A percentile compares a stretch with the other conserved stretches of the same genome.
These are phyloP conservation scores for Rhinoraja longicauda DNA, from an alignment of 2,797 vertebrate species.

Conservation along the genomic window DNA sequence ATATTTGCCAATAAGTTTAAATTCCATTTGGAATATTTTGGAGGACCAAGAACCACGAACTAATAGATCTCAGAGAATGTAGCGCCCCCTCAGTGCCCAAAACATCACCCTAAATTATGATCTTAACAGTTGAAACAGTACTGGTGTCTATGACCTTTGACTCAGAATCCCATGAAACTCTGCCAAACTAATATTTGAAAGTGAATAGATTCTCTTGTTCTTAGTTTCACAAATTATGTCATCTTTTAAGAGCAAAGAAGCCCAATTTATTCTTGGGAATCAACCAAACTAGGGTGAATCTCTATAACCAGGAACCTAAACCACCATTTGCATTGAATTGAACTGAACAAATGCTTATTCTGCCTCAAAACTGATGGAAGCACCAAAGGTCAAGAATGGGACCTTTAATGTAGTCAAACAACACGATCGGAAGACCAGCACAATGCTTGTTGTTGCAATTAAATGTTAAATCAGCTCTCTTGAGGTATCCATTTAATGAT, in stretches of 20 bases:
- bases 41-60: no score
- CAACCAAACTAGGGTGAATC: not conserved
- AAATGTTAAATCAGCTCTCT: constrained; percentile 27
- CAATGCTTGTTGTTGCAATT: constrained; percentile 26
- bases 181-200: not conserved
- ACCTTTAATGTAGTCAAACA: constrained; percentile 19
- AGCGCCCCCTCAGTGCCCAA: not conserved
- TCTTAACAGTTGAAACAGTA: not conserved
- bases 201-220: not conserved
- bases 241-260: not conserved
- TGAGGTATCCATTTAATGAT: constrained; percentile 42
- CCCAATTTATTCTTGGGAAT: no score
- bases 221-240: not conserved
- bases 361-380: not conserved
- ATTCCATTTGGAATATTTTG: no score
- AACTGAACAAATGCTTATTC: not conserved
- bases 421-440: not conserved
- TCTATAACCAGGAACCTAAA: not conserved
- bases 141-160: not conserved
- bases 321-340: not conserved
- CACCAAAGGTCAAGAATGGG: not conserved
- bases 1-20: not conserved
- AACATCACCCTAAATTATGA: not conserved
- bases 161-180: not conserved
- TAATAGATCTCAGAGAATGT: not conserved